phyloP scores from a whole-genome alignment of 2,797 vertebrate genomes.

The Mormyrus hasselquistii region DNA sequence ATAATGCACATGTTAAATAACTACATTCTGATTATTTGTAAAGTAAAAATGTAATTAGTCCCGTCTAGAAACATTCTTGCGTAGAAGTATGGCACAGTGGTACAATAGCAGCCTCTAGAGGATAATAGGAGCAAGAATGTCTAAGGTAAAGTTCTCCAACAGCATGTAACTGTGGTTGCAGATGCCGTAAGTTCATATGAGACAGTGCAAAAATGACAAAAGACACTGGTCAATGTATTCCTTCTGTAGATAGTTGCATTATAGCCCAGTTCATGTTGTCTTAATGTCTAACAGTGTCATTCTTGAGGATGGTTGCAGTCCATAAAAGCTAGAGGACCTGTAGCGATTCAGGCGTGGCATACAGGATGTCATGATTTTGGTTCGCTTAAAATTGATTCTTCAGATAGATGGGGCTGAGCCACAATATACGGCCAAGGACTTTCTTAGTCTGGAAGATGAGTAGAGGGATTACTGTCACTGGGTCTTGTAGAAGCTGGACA shows the following conservation, averaged over 20 bases:
- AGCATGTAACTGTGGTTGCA: background rate
- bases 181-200: background rate
- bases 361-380: background rate
- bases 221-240: background rate
- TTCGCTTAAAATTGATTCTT: background rate
- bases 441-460: background rate
- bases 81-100: background rate
- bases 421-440: background rate
- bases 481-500: conserved; percentile 64
- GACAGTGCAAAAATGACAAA: background rate
- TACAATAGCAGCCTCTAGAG: background rate
- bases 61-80: background rate
- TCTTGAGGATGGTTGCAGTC: background rate
- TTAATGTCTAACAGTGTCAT: background rate
- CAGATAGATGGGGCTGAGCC: background rate
- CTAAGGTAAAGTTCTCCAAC: background rate
- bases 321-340: background rate
- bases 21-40: background rate
- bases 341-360: background rate
- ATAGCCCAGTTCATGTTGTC: background rate
- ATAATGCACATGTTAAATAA: background rate
- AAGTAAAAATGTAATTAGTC: background rate
- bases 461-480: conserved; percentile 30
- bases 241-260: background rate
- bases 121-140: background rate